A percentile compares a stretch with the other conserved stretches of the same genome.
Evolutionary conservation across 2,888 invertebrate genomes (phyloP).

Genomic region (Carpatolechia fugitivella): DNA sequence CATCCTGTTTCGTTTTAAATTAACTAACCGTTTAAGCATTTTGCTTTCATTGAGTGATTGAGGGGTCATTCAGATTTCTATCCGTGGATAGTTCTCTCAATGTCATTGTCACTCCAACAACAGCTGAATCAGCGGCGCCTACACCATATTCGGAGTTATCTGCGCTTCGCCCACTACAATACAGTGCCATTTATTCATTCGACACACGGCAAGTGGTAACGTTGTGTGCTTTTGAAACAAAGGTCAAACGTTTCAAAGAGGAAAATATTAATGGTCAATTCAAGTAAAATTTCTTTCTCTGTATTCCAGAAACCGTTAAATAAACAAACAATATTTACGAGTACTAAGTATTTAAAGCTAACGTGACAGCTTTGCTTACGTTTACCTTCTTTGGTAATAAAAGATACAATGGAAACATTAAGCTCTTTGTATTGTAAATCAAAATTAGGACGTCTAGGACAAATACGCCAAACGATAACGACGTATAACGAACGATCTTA

Average conservation of each 20-base stretch:
- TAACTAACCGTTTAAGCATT: background rate
- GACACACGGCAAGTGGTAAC: constrained; percentile 10
- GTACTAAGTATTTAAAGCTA: background rate
- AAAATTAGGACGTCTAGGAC: too few relatives aligned
- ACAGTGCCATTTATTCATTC: constrained; percentile 23
- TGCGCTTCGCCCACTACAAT: constrained; percentile 26
- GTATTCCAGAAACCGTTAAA: background rate
- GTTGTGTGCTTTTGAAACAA: background rate
- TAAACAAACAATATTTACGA: background rate
- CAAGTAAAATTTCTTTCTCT: background rate
- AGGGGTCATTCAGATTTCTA: background rate
- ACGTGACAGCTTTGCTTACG: background rate
- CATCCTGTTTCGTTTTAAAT: background rate
- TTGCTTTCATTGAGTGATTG: too few relatives aligned
- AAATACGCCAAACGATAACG: too few relatives aligned
- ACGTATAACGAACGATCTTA: too few relatives aligned
- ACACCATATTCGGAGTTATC: constrained; percentile 29
- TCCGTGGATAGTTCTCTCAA: background rate
- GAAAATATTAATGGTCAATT: background rate
- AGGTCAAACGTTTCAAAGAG: constrained; percentile 10
- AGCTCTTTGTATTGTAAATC: too few relatives aligned
- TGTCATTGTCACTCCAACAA: constrained; percentile 18
- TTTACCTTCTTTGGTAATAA: background rate
- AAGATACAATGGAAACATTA: too few relatives aligned
- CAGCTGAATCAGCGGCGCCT: constrained; percentile 29